Base-by-base conservation (phyloP, 2,888 invertebrate genomes). In the Caenorhabditis sp. region DNA sequence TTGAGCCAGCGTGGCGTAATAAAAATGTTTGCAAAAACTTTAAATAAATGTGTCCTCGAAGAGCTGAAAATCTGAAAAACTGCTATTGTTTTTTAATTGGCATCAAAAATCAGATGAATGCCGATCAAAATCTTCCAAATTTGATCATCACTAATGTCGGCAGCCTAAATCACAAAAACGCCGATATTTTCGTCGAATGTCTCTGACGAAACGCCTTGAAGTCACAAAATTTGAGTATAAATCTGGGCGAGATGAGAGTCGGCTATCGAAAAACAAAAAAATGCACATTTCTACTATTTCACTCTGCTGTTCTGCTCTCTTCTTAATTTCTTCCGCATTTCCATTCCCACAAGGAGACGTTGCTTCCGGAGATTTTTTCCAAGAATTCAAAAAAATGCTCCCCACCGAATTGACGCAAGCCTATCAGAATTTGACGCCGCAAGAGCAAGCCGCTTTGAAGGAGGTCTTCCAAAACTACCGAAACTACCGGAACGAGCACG, bases 391-490 rank as follows among this genome's bases (percentile, higher is more conserved):
- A n/a, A 63, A 72, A 15, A 37, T 72, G 0, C 52, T 78, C 1
- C 77, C 77, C 0, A 35, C 39, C 9, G 72, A 78, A 43, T 9
- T 78, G 2, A 59, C 53, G 2, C 53, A 68, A 5, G 58, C 73
- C n/a, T 59, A 63, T 50, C 35, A 62, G 35, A 65, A 37, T 27
- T 11, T 74, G 48, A 59, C 45, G 15, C 58, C 43, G 0, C 15
- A 63, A 3, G 74, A 78, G 17, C 46, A 70, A 32, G 22, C 39
- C 5, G 65, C 61, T n/a, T n/a, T 78, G 35, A 59, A 61, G 30
- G 65, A 74, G 3, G 61, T 68, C 8, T 61, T 68, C 56, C 37
- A 32, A 22, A 74, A 74, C 37, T 43, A 62, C 35, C 43, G 24
- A 15, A 46, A 50, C 30, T 62, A 62, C 43, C 56, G 17, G 17